Evolutionary conservation across 1,140 invertebrate genomes (phyloP).

Genomic region (Scaptomyza graminum): DNA sequence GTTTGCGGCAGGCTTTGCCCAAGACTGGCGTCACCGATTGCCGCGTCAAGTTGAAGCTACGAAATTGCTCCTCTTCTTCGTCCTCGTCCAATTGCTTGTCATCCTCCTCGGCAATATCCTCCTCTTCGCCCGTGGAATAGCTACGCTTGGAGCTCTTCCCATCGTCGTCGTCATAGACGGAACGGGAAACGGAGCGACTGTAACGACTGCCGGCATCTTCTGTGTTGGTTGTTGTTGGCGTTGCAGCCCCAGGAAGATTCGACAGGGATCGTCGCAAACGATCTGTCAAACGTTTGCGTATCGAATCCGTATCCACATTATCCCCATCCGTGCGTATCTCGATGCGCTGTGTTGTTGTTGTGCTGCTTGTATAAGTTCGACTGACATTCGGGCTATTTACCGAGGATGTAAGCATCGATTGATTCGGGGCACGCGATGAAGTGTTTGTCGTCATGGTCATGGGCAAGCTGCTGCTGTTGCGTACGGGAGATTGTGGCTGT

Average conservation of each 20-base stretch:
- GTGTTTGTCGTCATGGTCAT: constrained; percentile 73
- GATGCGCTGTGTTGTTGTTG: constrained; percentile 67
- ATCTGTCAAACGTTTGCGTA: constrained; percentile 66
- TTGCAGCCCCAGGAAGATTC: constrained; percentile 52
- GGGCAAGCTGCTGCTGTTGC: constrained; percentile 62
- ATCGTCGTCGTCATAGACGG: constrained; percentile 76
- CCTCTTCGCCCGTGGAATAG: constrained; percentile 84
- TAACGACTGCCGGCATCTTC: constrained; percentile 71
- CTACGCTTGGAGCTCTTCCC: constrained; percentile 76
- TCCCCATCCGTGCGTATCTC: constrained; percentile 54
- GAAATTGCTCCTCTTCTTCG: constrained; percentile 63
- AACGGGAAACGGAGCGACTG: constrained; percentile 75
- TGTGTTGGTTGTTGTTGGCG: constrained; percentile 57
- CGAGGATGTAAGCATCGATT: constrained; percentile 59
- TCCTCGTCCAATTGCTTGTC: constrained; percentile 36
- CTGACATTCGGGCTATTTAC: constrained; percentile 56
- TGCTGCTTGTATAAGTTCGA: constrained; percentile 53
- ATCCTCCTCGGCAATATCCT: constrained; percentile 65
- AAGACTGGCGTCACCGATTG: constrained; percentile 28
- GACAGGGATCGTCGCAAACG: constrained; percentile 72
- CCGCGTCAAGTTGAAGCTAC: constrained; percentile 65
- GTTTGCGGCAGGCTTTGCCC: constrained; percentile 44
- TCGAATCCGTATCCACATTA: constrained; percentile 61
- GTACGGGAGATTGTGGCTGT: constrained; percentile 50
- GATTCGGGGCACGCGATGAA: constrained; percentile 59